Conservation (phyloP, 1,140 invertebrate species). For the Asbolus verrucosus region DNA sequence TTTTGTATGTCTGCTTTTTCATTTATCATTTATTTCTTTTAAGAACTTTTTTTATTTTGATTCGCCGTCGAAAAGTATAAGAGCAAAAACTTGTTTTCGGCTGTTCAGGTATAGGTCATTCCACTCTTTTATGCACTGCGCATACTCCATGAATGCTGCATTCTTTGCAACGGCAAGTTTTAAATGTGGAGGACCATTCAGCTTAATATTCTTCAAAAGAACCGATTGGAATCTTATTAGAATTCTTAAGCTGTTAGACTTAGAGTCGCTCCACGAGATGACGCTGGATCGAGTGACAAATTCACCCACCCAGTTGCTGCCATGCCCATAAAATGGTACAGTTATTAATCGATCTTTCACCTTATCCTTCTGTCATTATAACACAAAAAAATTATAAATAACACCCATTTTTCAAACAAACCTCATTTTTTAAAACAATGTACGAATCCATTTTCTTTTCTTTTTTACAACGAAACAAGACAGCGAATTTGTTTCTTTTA, state of each 20-base stretch:
- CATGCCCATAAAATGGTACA: too few relatives aligned
- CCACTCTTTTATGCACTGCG: conserved; percentile 50
- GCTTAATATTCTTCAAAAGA: neutral
- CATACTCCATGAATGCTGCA: conserved; percentile 31
- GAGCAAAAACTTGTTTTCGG: conserved; percentile 54
- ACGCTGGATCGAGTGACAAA: neutral
- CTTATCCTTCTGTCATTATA: neutral
- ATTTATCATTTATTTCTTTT: conserved; percentile 53
- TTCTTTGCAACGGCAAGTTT: conserved; percentile 32
- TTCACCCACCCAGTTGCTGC: too few relatives aligned
- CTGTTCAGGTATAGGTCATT: conserved; percentile 56
- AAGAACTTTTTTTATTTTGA: conserved; percentile 45
- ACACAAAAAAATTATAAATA: neutral
- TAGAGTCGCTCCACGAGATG: neutral
- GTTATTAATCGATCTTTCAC: too few relatives aligned
- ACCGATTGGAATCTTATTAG: conserved; percentile 26
- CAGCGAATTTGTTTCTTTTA: too few relatives aligned
- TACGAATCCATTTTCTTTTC: too few relatives aligned
- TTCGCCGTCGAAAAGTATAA: conserved; percentile 48
- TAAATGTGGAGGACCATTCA: conserved; percentile 14
- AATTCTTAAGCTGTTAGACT: neutral
- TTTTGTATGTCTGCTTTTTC: conserved; percentile 51
- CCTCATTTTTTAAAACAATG: too few relatives aligned
- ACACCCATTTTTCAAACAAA: too few relatives aligned
- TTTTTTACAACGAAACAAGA: too few relatives aligned